These are phyloP conservation scores for Rhagonycha lutea DNA, from an alignment of 2,888 invertebrate species.

Conservation along the genomic window DNA sequence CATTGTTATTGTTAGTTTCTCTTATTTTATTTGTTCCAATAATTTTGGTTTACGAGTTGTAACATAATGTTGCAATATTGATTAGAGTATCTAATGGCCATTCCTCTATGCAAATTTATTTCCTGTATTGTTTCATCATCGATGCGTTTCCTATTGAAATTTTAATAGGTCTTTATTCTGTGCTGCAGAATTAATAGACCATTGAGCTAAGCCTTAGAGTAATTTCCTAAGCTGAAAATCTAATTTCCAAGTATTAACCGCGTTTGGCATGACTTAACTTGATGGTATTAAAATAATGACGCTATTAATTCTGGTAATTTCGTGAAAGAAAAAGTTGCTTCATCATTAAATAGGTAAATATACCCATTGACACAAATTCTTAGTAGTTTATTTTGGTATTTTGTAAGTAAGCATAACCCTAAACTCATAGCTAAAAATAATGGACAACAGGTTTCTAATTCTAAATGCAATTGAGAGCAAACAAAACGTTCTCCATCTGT, in stretches of 20 bases:
- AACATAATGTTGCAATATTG: not conserved
- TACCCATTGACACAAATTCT: not conserved
- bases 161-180: not conserved
- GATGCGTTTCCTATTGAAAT: not conserved
- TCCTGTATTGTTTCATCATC: not conserved
- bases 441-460: slow-evolving; percentile 1
- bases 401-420: not conserved
- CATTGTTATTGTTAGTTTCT: not conserved
- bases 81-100: not conserved
- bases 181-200: not conserved
- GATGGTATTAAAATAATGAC: too few relatives aligned
- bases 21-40: not conserved
- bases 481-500: not conserved
- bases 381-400: not conserved
- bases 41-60: not conserved
- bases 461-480: not conserved
- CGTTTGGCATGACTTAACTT: not conserved
- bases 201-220: not conserved
- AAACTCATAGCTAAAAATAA: slow-evolving; percentile 5
- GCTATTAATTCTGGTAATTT: not conserved
- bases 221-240: not conserved
- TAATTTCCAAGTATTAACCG: not conserved
- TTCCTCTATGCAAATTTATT: not conserved
- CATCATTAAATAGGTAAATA: not conserved
- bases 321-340: not conserved